Evolutionary conservation across 1,140 invertebrate species (phyloP).

Genomic region (Leptonema lineaticorne): DNA sequence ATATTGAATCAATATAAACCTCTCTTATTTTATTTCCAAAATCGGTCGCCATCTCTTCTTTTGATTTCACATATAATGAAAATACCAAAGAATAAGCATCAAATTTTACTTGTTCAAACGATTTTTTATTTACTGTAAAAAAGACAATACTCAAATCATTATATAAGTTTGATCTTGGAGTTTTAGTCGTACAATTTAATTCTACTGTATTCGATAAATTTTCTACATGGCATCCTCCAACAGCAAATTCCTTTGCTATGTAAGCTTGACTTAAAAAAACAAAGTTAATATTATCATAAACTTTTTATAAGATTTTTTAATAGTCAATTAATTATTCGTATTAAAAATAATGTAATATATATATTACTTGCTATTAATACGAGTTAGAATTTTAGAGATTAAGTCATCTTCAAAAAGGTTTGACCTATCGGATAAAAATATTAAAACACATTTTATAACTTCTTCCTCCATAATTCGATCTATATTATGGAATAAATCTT

Average conservation of each 20-base stretch:
- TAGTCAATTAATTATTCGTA: background rate
- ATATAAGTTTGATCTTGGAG: background rate
- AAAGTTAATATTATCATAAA: background rate
- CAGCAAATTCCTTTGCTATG: background rate
- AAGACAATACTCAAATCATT: background rate
- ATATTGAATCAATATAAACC: background rate
- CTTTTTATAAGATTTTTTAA: background rate
- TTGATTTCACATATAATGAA: background rate
- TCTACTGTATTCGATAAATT: background rate
- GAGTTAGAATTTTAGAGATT: background rate
- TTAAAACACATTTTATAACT: slow-evolving; percentile 10
- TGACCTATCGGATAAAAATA: background rate
- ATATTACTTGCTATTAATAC: background rate
- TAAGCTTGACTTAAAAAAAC: background rate
- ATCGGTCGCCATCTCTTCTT: background rate
- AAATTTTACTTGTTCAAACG: background rate
- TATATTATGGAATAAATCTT: background rate
- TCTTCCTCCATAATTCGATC: background rate
- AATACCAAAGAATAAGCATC: background rate
- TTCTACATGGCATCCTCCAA: background rate
- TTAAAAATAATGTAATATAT: background rate
- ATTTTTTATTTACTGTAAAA: background rate
- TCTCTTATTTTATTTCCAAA: background rate
- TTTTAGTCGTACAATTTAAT: background rate
- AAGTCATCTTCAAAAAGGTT: background rate